Evolutionary conservation across 2,113 vertebrate species (phyloP), one percentile per base, ranked within the genome.

Genomic region (Platanista minor): DNA sequence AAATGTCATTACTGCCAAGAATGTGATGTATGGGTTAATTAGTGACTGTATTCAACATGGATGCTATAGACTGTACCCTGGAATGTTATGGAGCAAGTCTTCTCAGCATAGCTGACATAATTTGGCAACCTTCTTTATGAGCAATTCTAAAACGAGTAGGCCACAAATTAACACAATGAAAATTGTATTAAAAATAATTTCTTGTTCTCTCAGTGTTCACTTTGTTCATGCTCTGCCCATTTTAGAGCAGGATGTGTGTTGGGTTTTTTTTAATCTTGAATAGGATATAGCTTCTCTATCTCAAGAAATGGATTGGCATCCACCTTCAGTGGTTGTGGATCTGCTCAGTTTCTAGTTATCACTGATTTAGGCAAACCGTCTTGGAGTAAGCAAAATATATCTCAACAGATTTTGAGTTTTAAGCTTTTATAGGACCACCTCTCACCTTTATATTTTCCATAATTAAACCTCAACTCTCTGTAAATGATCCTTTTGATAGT

Each of bases 91-190:
- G 20, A 84, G 21, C 72, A 89, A 96, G 11, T 31, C 31, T 93
- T 75, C n/a, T n/a, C 25, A 57, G 82, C 91, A 80, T 95, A 66
- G 67, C 69, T 90, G 57, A 89, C 89, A 93, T 95, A 92, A 41
- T 84, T 78, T 95, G 72, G 71, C 43, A 96, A 57, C 3, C 10
- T 77, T 66, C 62, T 91, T 94, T 33, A 74, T 59, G 66, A 80
- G 41, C 18, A 77, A 75, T 54, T 97, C 15, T 64, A 72, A 91
- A 81, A 82, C 61, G 27, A 90, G 17, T 54, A 90, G 25, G 17
- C 27, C 41, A 82, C 83, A 95, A 91, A 82, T 81, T 31, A 95
- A 75, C 21, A 82, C 29, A 71, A 52, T 43, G 72, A 89, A 64
- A 93, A 62, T 23, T 62, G 46, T 8, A 36, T 83, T 61, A 14